Base-by-base conservation (phyloP, 2,888 invertebrate genomes). In the Phengaris alcon region DNA sequence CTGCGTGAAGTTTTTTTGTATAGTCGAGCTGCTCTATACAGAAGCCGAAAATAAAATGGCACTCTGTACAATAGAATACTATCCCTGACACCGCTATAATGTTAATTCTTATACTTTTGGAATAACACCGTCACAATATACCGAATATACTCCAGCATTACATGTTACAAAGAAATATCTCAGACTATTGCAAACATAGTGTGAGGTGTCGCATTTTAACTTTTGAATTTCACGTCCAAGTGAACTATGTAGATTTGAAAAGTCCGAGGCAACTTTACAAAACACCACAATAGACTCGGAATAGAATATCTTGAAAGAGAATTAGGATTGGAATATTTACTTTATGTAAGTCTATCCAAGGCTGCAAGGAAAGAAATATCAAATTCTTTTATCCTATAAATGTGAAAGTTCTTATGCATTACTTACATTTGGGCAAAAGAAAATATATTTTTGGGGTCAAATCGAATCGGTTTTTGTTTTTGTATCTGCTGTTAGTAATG, bases 221-320 rank as follows among this genome's bases (percentile, higher is more conserved):
- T 72, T 70, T 51, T 22, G 15, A 51, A 70, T 51, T 35, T 35
- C 35, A 72, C 54, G 35, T 72, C 22, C 51, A 52, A 72, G 72
- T 72, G 52, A 72, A 52, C 52, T 51, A 70, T 22, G 52, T 52
- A 52, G 13, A 72, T 72, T 72, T 72, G 15, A 72, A 54, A 72
- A 64, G 64, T 64, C 64, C 64, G 64, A 64, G 22, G 59, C 59
- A 22, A 64, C 64, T 64, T 10, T 6, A 44, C 7, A 44, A 64
- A 64, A 64, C 64, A 64, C 35, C 64, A 64, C 64, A 64, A 64
- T 64, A 64, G 3, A 35, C 35, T 35, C 35, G 4, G 3, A 35
- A 35, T 35, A 35, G 64, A 44, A 64, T 64, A 64, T 64, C 35
- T 35, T 64, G 64, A 44, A 44, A 44, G 64, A 35, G 35, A 64